phyloP scores from a whole-genome alignment of 2,888 invertebrate genomes.

The Parapristionchus giblindavisi region DNA sequence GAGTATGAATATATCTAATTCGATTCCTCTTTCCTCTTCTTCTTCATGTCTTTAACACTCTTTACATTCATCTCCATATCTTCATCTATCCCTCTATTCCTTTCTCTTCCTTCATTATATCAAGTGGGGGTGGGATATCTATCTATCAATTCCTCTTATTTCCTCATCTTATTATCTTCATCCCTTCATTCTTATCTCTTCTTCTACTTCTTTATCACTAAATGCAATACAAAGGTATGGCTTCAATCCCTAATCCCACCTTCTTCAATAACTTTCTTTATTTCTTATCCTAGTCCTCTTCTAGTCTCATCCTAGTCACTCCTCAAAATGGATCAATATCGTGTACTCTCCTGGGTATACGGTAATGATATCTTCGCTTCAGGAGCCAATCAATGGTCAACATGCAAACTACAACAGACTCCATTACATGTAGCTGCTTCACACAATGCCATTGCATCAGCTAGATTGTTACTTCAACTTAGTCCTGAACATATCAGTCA shows the following conservation, averaged over 20 bases:
- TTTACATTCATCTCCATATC: background rate
- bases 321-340: no score
- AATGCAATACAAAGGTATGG: background rate
- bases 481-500: slow-evolving; percentile 28
- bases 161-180: no score
- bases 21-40: background rate
- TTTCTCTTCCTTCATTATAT: no score
- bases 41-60: slow-evolving; percentile 8
- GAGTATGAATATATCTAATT: no score
- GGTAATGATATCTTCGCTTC: background rate
- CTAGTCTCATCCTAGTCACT: no score
- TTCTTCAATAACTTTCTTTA: no score
- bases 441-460: slow-evolving; percentile 29
- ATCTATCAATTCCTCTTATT: no score
- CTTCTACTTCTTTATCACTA: background rate
- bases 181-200: background rate
- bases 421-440: slow-evolving; percentile 33
- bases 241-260: no score
- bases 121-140: no score
- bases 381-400: slow-evolving; percentile 32
- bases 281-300: no score
- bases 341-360: no score
- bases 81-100: background rate
- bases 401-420: slow-evolving; percentile 35
- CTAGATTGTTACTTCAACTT: slow-evolving; percentile 5